These are phyloP conservation scores for Danaus chrysippus DNA, from an alignment of 2,888 invertebrate species.

Conservation along the genomic window DNA sequence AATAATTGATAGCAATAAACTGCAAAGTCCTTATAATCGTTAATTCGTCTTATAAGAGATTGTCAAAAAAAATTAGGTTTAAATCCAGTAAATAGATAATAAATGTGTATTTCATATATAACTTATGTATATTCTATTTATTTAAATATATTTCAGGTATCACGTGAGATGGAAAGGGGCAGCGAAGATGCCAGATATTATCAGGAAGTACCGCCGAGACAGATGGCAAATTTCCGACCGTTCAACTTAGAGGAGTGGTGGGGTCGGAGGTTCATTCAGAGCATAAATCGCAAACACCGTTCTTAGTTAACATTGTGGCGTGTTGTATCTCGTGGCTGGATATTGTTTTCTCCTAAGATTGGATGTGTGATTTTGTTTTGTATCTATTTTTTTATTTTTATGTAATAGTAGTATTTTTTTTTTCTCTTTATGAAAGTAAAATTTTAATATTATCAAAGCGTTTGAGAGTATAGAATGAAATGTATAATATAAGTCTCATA, in stretches of 20 bases:
- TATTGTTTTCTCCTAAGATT: conserved; percentile 9
- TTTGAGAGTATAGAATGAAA: too few species aligned
- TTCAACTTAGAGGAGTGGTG: conserved; percentile 89
- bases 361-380: conserved; percentile 5
- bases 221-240: conserved; percentile 85
- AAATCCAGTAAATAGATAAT: background rate
- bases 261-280: conserved; percentile 85
- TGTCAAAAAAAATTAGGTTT: too few species aligned
- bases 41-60: too few species aligned
- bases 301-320: conserved; percentile 50
- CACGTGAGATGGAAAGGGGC: conserved; percentile 76
- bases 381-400: conserved; percentile 4
- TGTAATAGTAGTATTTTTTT: background rate
- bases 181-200: conserved; percentile 79
- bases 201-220: conserved; percentile 81
- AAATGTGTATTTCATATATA: too few species aligned
- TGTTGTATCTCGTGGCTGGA: conserved; percentile 40
- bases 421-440: background rate
- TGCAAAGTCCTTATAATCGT: too few species aligned
- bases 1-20: too few species aligned
- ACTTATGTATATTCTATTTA: conserved; percentile 19
- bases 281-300: conserved; percentile 78
- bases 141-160: conserved; percentile 61
- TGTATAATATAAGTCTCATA: background rate
- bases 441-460: background rate